phyloP scores from a whole-genome alignment of 2,113 vertebrate species.

The Lucifuga dentata region DNA sequence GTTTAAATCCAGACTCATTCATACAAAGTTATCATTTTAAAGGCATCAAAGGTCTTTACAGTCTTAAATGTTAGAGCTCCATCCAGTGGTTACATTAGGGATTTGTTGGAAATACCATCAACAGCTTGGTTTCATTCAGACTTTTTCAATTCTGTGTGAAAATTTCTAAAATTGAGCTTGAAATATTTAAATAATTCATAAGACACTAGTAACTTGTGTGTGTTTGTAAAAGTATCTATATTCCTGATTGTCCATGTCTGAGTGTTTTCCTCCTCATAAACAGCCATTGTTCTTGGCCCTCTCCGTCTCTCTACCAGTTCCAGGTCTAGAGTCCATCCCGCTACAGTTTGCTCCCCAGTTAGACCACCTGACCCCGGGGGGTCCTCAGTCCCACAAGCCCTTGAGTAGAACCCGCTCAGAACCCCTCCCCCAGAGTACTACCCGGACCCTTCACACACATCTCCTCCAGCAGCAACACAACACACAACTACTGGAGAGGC shows the following conservation, averaged over 20 bases:
- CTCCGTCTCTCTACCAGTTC: slow-evolving; percentile 72
- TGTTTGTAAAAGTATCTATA: too few species aligned
- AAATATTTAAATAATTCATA: too few species aligned
- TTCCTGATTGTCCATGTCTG: too few species aligned
- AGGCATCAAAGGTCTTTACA: neutral
- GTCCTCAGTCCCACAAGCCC: slow-evolving; percentile 86
- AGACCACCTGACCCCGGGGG: slow-evolving; percentile 78
- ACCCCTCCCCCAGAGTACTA: slow-evolving; percentile 91
- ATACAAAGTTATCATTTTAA: too few species aligned
- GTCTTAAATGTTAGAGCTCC: slow-evolving; percentile 43
- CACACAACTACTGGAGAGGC: slow-evolving; percentile 78
- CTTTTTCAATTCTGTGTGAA: too few species aligned
- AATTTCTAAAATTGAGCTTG: too few species aligned
- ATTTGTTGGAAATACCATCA: neutral
- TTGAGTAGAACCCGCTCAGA: slow-evolving; percentile 94
- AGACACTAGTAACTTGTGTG: too few species aligned
- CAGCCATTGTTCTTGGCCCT: neutral
- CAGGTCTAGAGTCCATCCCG: slow-evolving; percentile 86
- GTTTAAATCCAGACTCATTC: too few species aligned
- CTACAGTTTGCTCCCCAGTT: slow-evolving; percentile 86
- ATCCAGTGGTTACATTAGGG: slow-evolving; percentile 50
- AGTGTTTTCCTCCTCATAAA: neutral
- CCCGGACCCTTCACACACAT: slow-evolving; percentile 84
- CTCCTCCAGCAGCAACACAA: slow-evolving; percentile 89
- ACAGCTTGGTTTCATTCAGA: neutral